phyloP scores from a whole-genome alignment of 2,113 vertebrate species.

The Columba janthina region DNA sequence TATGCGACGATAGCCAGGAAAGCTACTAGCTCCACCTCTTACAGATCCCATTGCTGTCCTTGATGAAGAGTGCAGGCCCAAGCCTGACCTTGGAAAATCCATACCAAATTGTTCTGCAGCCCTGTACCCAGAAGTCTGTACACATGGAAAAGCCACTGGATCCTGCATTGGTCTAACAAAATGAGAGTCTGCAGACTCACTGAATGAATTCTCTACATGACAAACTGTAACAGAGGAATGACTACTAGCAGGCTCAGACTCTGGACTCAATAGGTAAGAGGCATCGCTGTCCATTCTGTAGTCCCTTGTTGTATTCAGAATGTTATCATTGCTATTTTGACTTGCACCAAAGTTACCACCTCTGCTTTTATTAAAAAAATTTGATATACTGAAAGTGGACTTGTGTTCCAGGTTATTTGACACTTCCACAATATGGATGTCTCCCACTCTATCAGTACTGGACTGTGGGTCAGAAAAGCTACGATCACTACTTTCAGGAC shows the following conservation, averaged over 20 bases:
- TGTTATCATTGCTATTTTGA: conserved; percentile 77
- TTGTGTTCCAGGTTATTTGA: conserved; percentile 77
- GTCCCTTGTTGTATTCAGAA: conserved; percentile 88
- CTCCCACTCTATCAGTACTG: conserved; percentile 78
- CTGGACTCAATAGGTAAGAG: conserved; percentile 81
- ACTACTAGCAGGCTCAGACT: conserved; percentile 69
- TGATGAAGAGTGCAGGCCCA: conserved; percentile 86
- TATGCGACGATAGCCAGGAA: conserved; percentile 87
- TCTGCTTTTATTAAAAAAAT: conserved; percentile 84
- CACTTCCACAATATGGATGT: conserved; percentile 82
- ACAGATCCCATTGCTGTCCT: conserved; percentile 76
- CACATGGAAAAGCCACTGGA: conserved; percentile 75
- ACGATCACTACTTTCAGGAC: conserved; percentile 89
- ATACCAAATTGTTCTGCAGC: conserved; percentile 84
- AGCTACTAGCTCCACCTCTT: conserved; percentile 77
- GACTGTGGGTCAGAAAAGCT: conserved; percentile 89
- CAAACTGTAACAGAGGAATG: conserved; percentile 78
- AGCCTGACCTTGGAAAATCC: conserved; percentile 85
- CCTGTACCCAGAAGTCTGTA: conserved; percentile 71
- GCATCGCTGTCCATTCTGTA: conserved; percentile 78
- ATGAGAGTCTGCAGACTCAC: conserved; percentile 79
- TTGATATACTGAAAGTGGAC: conserved; percentile 84
- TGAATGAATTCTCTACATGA: conserved; percentile 75
- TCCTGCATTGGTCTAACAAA: conserved; percentile 86
- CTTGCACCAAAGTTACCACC: conserved; percentile 63